Evolutionary conservation across 2,888 invertebrate species (phyloP), one percentile per base, ranked within the genome.

Genomic region (Nasonovia ribisnigri): DNA sequence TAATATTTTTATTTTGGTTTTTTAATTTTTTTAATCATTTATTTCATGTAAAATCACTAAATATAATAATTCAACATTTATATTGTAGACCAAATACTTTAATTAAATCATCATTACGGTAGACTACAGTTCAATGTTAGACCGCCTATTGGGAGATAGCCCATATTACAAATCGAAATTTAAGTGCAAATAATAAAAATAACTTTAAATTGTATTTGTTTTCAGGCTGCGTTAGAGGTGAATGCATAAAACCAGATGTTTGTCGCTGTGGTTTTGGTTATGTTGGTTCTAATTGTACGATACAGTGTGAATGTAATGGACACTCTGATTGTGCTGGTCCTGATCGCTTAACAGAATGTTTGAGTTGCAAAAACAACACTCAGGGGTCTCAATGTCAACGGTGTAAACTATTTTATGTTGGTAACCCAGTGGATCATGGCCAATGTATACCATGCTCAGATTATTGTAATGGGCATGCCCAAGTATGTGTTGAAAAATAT

Each of bases 241-340:
- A 96, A 42, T 99, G 98, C 95, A 96, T 98, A 43, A 97, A 97
- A 95, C 98, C 98, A 91, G 97, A 98, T 95, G 97, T 97, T 94
- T 99, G 99, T 95, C 97, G 97, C 94, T 99, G 99, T 95, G 97
- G 98, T 96, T 99, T 99, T 96, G 99, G 99, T 94, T 99, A 98
- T 96, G 98, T 99, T 48, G 99, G 99, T 92, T 97, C 97, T 95
- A 98, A 99, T 96, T 99, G 99, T 96, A 98, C 98, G 95, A 98
- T 98, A 94, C 98, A 98, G 96, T 99, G 99, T 95, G 97, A 98
- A 95, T 99, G 99, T 96, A 99, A 99, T 95, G 98, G 98, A 0
- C 99, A 99, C 96, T 98, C 99, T 94, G 97, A 99, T 95, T 99
- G 99, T 95, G 97, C 97, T 95, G 98, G 98, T 1, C 98, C 98